Conservation (phyloP, 2,797 vertebrate species). For the Danionella dracula region DNA sequence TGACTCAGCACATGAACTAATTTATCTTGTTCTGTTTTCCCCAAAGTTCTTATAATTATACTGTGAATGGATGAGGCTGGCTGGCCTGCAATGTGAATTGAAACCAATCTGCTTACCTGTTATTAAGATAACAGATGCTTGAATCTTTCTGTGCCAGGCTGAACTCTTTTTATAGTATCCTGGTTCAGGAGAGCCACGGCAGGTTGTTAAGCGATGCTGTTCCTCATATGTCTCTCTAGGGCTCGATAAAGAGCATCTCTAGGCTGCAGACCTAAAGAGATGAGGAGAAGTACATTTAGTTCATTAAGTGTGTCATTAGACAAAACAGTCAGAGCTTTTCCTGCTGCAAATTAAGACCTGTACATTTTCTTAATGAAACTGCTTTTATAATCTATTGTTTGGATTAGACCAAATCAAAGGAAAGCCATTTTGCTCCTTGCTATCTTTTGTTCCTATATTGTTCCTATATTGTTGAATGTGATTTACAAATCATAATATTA, state of each 20-base stretch:
- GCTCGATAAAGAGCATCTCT: background rate
- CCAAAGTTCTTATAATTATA: background rate
- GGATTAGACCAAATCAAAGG: too few species aligned
- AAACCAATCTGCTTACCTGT: background rate
- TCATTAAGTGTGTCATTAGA: conserved; percentile 16
- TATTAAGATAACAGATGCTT: conserved; percentile 20
- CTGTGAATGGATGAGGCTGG: background rate
- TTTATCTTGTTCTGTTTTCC: background rate
- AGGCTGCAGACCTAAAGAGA: conserved; percentile 9
- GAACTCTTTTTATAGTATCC: background rate
- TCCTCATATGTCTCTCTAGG: conserved; percentile 11
- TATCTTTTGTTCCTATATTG: too few species aligned
- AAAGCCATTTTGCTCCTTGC: too few species aligned
- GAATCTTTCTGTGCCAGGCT: background rate
- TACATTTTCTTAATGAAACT: too few species aligned
- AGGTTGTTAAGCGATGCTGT: background rate
- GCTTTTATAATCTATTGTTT: too few species aligned
- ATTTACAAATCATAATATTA: too few species aligned
- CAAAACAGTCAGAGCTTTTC: background rate
- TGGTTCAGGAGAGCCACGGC: background rate
- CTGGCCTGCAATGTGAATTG: conserved; percentile 12
- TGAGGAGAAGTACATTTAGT: background rate
- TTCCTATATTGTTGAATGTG: too few species aligned
- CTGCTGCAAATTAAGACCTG: too few species aligned
- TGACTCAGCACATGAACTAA: background rate